Conservation (phyloP, 2,797 vertebrate genomes). For the Orestias chungarensis region DNA sequence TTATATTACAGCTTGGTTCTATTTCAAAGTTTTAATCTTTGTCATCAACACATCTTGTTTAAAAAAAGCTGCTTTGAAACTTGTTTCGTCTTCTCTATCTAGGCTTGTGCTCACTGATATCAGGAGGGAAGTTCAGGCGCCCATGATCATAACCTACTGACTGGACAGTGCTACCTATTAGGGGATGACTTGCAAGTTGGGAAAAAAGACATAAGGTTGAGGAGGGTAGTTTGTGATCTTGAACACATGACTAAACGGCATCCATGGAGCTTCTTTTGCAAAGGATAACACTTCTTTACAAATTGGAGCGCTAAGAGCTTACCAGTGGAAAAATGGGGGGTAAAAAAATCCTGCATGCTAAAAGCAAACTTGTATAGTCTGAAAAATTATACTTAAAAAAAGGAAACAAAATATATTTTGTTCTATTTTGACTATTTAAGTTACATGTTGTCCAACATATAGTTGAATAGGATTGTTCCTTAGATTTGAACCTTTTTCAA, state of each 20-base stretch:
- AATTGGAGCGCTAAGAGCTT: conserved; percentile 91
- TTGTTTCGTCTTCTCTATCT: neutral
- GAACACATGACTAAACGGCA: conserved; percentile 80
- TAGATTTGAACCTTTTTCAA: too few relatives aligned
- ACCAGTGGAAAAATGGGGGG: conserved; percentile 90
- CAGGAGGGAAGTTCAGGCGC: conserved; percentile 51
- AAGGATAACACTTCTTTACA: conserved; percentile 86
- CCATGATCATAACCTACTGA: conserved; percentile 40
- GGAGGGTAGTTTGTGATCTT: conserved; percentile 53
- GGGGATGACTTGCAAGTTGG: conserved; percentile 55
- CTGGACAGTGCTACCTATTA: conserved; percentile 74
- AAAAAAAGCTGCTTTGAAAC: neutral
- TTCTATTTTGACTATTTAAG: neutral
- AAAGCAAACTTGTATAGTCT: neutral
- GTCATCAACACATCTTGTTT: neutral
- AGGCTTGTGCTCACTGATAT: conserved; percentile 74
- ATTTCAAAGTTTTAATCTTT: neutral
- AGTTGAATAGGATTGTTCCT: neutral
- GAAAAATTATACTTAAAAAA: neutral
- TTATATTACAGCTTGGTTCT: neutral
- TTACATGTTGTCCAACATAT: neutral
- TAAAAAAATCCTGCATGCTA: too few relatives aligned
- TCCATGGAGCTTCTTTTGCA: conserved; percentile 89
- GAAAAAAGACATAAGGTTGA: conserved; percentile 33
- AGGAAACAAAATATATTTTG: neutral